These are phyloP conservation scores for Meloidogyne floridensis DNA, from an alignment of 1,140 invertebrate species.

Conservation along the genomic window DNA sequence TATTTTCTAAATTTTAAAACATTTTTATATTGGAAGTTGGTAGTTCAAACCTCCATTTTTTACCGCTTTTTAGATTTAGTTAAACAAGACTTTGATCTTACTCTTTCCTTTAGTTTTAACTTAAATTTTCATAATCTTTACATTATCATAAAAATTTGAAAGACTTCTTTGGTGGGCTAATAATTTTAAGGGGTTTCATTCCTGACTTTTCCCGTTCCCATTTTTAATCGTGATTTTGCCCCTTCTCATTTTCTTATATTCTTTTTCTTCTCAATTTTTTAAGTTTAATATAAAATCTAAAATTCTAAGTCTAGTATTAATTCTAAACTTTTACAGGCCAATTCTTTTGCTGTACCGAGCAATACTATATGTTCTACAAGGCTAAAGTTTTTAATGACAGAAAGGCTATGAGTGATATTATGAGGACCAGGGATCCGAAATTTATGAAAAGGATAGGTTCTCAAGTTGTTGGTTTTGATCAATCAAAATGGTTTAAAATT, in stretches of 20 bases:
- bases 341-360: conserved; percentile 32
- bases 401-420: conserved; percentile 19
- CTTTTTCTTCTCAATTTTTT: background rate
- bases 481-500: conserved; percentile 36
- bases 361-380: conserved; percentile 44
- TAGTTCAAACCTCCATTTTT: too few relatives aligned
- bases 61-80: too few relatives aligned
- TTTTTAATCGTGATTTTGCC: too few relatives aligned
- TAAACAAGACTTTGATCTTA: too few relatives aligned
- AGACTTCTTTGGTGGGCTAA: too few relatives aligned
- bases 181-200: too few relatives aligned
- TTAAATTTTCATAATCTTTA: too few relatives aligned
- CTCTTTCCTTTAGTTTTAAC: too few relatives aligned
- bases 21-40: too few relatives aligned
- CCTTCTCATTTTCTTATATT: too few relatives aligned
- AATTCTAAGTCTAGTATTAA: conserved; percentile 12
- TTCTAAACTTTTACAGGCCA: background rate
- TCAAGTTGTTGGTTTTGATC: conserved; percentile 34
- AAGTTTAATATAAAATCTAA: background rate
- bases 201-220: too few relatives aligned
- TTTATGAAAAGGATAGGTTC: conserved; percentile 37
- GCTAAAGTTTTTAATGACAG: conserved; percentile 33
- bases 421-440: conserved; percentile 35
- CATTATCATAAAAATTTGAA: too few relatives aligned
- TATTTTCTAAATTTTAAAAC: background rate